These are phyloP conservation scores for Psilopsiagon aurifrons DNA, from an alignment of 2,113 vertebrate genomes.

Conservation along the genomic window DNA sequence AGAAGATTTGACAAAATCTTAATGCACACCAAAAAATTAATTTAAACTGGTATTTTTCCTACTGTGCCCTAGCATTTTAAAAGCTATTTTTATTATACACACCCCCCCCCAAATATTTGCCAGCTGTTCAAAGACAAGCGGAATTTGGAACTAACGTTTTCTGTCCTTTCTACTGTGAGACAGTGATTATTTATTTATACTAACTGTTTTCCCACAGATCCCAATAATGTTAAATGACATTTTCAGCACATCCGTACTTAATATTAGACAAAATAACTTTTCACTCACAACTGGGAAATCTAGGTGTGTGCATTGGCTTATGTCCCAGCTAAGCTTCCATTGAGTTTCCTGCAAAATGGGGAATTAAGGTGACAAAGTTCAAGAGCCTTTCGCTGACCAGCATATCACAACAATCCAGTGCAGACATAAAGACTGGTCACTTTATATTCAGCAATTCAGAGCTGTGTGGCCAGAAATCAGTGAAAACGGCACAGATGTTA, in stretches of 20 bases:
- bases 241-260: constrained; percentile 49
- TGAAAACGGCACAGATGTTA: background rate
- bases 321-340: background rate
- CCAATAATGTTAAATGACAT: constrained; percentile 35
- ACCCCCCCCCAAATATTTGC: background rate
- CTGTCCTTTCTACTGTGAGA: background rate
- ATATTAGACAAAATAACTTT: background rate
- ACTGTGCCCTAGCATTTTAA: background rate
- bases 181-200: constrained; percentile 44
- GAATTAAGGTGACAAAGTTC: background rate
- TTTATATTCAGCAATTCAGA: background rate
- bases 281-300: background rate
- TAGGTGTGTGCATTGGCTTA: background rate
- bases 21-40: background rate
- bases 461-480: background rate
- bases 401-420: accelerated
- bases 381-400: background rate
- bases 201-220: background rate
- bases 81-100: background rate
- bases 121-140: background rate
- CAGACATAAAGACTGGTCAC: background rate
- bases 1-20: background rate
- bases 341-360: background rate
- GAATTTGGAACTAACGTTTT: background rate
- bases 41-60: background rate